Base-by-base conservation (phyloP, 2,888 invertebrate species). In the Mystacides longicornis region DNA sequence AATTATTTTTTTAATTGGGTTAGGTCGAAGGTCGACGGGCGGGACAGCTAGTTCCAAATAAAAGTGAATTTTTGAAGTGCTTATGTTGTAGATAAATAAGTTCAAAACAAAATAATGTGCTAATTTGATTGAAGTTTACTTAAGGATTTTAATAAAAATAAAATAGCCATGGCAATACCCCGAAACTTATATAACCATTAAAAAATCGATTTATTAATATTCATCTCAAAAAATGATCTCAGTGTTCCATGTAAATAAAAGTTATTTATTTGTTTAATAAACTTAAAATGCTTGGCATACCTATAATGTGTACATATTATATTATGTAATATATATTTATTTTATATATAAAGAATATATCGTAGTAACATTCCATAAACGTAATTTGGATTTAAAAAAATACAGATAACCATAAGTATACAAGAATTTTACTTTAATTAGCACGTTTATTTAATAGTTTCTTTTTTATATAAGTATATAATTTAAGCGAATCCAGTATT, bases 201-300 rank as follows among this genome's bases (percentile, higher is more conserved):
- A 31, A 9, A 31, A 31, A 31, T 31, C 31, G 11, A 31, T 11
- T 31, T 9, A 9, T 31, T 31, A 9, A 7, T 31, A 9, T 31
- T 9, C 31, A 9, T 31, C 11, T 31, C 31, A 43, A 16, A n/a
- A 5, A 43, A 27, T 49, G 18, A 23, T 49, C 49, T 23, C 49
- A 18, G 23, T 49, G 19, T 49, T 23, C 27, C 49, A 49, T n/a
- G 27, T 27, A 18, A 23, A 49, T 33, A 50, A 37, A 43, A 43
- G 27, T 27, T 7, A 27, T 27, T 7, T 27, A 43, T 31, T 51
- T 51, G 42, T 18, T 20, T 43, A 37, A n/a, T 43, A 21, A 51
- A 51, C 45, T 52, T 31, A 27, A 23, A 49, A 49, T 54, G 54
- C 54, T 54, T 49, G 54, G 54, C 54, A 54, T 54, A 54, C n/a